These are phyloP conservation scores for Erithacus rubecula DNA, from an alignment of 2,797 vertebrate species.

Conservation along the genomic window DNA sequence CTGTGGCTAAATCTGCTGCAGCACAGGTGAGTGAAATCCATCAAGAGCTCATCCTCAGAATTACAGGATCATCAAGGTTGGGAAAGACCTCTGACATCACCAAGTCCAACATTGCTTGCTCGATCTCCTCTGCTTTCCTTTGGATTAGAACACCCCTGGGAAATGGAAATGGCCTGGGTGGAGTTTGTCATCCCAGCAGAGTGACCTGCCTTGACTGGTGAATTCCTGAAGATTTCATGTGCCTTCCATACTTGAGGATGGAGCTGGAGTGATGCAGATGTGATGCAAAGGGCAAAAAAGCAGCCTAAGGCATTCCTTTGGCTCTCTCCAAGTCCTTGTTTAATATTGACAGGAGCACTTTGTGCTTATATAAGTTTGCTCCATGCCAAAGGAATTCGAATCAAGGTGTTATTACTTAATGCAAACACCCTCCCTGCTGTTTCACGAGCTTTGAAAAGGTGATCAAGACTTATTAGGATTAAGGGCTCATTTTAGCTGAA, in stretches of 20 bases:
- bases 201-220: not conserved
- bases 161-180: accelerated
- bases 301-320: not conserved
- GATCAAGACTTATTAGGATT: slow-evolving; percentile 52
- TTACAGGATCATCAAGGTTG: not conserved
- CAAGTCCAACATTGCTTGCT: not conserved
- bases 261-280: not conserved
- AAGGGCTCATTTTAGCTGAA: slow-evolving; percentile 42
- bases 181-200: not conserved
- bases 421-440: slow-evolving; percentile 4
- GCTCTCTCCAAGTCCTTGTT: not conserved
- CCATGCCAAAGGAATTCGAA: not conserved
- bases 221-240: not conserved
- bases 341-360: not conserved
- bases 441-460: slow-evolving; percentile 8
- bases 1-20: not conserved
- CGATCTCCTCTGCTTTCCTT: not conserved
- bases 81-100: not conserved
- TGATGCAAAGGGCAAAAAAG: not conserved
- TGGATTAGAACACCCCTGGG: not conserved
- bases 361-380: not conserved
- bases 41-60: not conserved
- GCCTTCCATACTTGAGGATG: not conserved
- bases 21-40: not conserved
- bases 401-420: not conserved